Evolutionary conservation across 2,888 invertebrate species (phyloP).

Genomic region (Uloborus plumipes): DNA sequence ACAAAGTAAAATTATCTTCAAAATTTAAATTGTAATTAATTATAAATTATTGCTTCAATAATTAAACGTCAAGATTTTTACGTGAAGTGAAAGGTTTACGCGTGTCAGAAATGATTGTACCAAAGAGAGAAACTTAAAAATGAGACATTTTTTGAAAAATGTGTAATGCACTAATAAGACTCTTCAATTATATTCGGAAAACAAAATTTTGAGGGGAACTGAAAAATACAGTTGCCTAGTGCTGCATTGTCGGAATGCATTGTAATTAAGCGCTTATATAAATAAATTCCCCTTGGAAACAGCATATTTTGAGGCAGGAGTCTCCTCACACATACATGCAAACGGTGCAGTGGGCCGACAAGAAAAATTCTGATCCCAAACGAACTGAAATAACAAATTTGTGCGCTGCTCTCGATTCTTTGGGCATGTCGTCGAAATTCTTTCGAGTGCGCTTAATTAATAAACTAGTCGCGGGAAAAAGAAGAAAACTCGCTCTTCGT

Average conservation of each 20-base stretch:
- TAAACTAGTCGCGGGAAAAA: constrained; percentile 51
- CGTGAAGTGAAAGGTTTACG: too few relatives aligned
- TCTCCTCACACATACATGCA: constrained; percentile 59
- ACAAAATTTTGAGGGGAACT: too few relatives aligned
- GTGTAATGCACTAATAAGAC: too few relatives aligned
- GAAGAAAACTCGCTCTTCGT: constrained; percentile 52
- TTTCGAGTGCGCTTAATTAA: constrained; percentile 63
- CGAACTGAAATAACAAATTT: constrained; percentile 64
- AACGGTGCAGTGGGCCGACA: constrained; percentile 54
- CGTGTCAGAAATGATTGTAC: too few relatives aligned
- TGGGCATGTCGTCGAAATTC: constrained; percentile 60
- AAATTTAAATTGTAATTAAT: too few relatives aligned
- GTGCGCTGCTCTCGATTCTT: constrained; percentile 56
- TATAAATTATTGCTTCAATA: too few relatives aligned
- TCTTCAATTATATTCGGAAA: too few relatives aligned
- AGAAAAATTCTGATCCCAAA: constrained; percentile 64
- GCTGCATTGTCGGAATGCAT: not conserved
- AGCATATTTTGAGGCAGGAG: constrained; percentile 53
- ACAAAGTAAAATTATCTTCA: too few relatives aligned
- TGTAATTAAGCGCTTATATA: constrained; percentile 57
- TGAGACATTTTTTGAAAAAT: too few relatives aligned
- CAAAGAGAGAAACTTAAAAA: too few relatives aligned
- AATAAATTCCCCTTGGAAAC: constrained; percentile 57
- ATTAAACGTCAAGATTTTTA: too few relatives aligned
- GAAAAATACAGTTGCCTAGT: too few relatives aligned